Conservation (phyloP, 1,140 invertebrate genomes). For the Bombus breviceps region DNA sequence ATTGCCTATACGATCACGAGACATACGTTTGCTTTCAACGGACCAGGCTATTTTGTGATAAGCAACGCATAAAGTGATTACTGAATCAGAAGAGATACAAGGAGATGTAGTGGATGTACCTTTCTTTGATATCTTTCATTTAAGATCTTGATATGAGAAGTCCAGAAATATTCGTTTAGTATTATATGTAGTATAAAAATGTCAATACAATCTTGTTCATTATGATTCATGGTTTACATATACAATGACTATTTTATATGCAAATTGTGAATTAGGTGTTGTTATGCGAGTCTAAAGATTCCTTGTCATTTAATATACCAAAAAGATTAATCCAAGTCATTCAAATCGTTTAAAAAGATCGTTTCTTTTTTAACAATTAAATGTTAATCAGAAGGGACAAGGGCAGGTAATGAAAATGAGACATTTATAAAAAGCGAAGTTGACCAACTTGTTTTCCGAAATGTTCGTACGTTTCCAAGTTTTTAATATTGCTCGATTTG, state of each 20-base stretch:
- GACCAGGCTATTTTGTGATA: neutral
- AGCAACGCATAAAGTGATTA: neutral
- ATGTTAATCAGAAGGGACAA: too few species aligned
- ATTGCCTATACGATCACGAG: neutral
- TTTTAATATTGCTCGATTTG: too few species aligned
- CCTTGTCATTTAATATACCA: too few species aligned
- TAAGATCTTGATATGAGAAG: neutral
- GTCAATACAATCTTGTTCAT: neutral
- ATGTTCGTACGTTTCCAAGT: too few species aligned
- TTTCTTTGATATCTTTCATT: neutral
- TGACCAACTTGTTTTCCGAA: too few species aligned
- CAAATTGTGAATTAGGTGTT: neutral
- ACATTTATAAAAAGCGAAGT: too few species aligned
- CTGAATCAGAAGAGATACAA: neutral
- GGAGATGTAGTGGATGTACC: neutral
- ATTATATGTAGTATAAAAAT: neutral
- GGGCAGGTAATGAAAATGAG: too few species aligned
- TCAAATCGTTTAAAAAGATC: too few species aligned
- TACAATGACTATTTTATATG: neutral
- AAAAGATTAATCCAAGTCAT: too few species aligned
- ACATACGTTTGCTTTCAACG: constrained; percentile 11
- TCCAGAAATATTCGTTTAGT: neutral
- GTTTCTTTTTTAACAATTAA: too few species aligned
- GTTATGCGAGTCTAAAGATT: neutral
- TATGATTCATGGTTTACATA: neutral